These are phyloP conservation scores for Cheilosia scutellata DNA, from an alignment of 2,888 invertebrate species.

Conservation along the genomic window DNA sequence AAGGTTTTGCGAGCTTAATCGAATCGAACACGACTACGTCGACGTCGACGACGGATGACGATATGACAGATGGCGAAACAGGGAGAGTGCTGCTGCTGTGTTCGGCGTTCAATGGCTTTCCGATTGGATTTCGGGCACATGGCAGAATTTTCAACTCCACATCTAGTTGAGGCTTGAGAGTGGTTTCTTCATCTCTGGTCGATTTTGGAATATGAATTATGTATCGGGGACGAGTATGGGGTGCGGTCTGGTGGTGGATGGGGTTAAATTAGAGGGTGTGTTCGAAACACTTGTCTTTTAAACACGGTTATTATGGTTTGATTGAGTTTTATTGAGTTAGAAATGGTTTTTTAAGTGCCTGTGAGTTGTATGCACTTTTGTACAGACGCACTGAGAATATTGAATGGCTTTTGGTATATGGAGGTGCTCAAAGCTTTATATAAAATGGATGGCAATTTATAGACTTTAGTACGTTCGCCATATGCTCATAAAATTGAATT, in stretches of 20 bases:
- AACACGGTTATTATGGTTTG: constrained; percentile 72
- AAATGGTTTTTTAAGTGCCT: constrained; percentile 69
- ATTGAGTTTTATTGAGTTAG: constrained; percentile 67
- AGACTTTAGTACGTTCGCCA: no score
- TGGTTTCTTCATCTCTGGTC: constrained; percentile 15
- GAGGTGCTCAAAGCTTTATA: no score
- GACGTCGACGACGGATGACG: constrained; percentile 25
- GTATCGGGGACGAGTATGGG: constrained; percentile 19
- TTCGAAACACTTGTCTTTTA: constrained; percentile 69
- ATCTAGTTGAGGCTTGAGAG: neutral
- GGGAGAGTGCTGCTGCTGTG: constrained; percentile 19
- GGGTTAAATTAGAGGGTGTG: constrained; percentile 58
- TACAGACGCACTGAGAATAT: constrained; percentile 25
- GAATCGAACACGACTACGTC: constrained; percentile 43
- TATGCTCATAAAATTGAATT: no score
- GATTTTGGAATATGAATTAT: constrained; percentile 66
- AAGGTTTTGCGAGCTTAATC: constrained; percentile 72
- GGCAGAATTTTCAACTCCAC: constrained; percentile 54
- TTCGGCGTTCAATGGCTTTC: constrained; percentile 52
- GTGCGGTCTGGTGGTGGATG: constrained; percentile 1
- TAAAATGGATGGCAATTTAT: no score
- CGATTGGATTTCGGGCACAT: constrained; percentile 72
- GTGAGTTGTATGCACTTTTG: neutral
- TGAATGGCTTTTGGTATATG: neutral
- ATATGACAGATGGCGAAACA: constrained; percentile 64